A percentile compares a stretch with the other conserved stretches of the same genome.
Evolutionary conservation across 2,888 invertebrate species (phyloP).

Genomic region (Drosophila macrospina): DNA sequence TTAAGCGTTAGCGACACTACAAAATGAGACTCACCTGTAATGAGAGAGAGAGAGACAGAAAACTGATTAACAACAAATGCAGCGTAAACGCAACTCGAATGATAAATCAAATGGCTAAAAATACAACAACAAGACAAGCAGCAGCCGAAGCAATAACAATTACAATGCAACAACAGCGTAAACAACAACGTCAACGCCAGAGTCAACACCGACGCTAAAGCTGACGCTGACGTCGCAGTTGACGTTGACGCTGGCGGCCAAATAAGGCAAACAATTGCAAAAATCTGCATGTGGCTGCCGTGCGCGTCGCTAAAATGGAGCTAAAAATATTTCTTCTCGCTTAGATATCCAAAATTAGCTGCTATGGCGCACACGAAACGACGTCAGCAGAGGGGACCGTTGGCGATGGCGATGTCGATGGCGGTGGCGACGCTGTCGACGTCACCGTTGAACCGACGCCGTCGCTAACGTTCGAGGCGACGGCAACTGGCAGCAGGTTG

Average conservation of each 20-base stretch:
- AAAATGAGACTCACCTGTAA: conserved; percentile 68
- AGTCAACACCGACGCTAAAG: conserved; percentile 35
- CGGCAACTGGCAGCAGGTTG: conserved; percentile 73
- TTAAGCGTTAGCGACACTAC: conserved; percentile 15
- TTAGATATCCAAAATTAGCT: conserved; percentile 79
- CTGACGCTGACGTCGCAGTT: not conserved
- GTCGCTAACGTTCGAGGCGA: conserved; percentile 39
- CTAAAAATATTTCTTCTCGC: conserved; percentile 77
- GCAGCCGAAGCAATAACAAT: conserved; percentile 18
- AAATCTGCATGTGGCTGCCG: conserved; percentile 74
- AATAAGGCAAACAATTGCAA: conserved; percentile 81
- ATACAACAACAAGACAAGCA: conserved; percentile 56
- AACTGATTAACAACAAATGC: conserved; percentile 68
- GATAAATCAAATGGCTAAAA: conserved; percentile 77
- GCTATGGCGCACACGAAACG: conserved; percentile 57
- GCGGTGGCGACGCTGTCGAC: conserved; percentile 47
- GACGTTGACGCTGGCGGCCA: conserved; percentile 52
- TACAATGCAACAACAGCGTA: conserved; percentile 24
- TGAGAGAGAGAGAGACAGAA: conserved; percentile 40
- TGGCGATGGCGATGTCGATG: conserved; percentile 5
- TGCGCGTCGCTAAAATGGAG: conserved; percentile 51
- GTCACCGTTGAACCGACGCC: conserved; percentile 59
- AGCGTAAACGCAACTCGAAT: conserved; percentile 68
- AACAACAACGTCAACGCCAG: conserved; percentile 21
- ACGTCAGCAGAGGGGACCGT: conserved; percentile 43